phyloP scores from a whole-genome alignment of 2,797 vertebrate species.

The Spinibarbus caldwelli region DNA sequence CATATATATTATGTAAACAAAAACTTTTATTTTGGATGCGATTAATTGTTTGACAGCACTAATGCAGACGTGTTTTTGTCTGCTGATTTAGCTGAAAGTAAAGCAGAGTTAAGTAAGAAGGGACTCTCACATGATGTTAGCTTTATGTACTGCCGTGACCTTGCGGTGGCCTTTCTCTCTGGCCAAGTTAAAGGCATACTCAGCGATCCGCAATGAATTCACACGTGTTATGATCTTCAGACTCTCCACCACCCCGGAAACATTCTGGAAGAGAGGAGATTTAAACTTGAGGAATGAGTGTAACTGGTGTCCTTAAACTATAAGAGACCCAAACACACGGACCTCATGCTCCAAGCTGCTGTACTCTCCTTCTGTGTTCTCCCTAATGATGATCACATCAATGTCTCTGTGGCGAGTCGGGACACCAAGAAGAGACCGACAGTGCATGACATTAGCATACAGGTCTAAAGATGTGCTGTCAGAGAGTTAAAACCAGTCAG shows the following conservation, averaged over 20 bases:
- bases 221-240: slow-evolving; percentile 88
- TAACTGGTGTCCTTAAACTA: not conserved
- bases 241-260: slow-evolving; percentile 86
- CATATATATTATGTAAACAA: too few relatives aligned
- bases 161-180: slow-evolving; percentile 78
- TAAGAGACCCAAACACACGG: slow-evolving; percentile 6
- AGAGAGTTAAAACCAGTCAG: not conserved
- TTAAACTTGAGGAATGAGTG: not conserved
- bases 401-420: slow-evolving; percentile 82
- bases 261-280: slow-evolving; percentile 71
- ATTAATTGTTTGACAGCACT: too few relatives aligned
- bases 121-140: slow-evolving; percentile 85
- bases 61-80: not conserved
- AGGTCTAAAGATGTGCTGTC: slow-evolving; percentile 85
- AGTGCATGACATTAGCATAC: slow-evolving; percentile 89
- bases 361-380: slow-evolving; percentile 85
- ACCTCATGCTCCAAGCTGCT: slow-evolving; percentile 75
- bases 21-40: too few relatives aligned
- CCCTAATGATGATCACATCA: slow-evolving; percentile 87
- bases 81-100: not conserved
- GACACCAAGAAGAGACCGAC: slow-evolving; percentile 84
- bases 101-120: not conserved
- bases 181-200: slow-evolving; percentile 83
- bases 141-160: slow-evolving; percentile 88
- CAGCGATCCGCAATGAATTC: slow-evolving; percentile 85